Evolutionary conservation across 2,797 vertebrate genomes (phyloP), one percentile per base, ranked within the genome.

Genomic region (Hydrolagus colliei): DNA sequence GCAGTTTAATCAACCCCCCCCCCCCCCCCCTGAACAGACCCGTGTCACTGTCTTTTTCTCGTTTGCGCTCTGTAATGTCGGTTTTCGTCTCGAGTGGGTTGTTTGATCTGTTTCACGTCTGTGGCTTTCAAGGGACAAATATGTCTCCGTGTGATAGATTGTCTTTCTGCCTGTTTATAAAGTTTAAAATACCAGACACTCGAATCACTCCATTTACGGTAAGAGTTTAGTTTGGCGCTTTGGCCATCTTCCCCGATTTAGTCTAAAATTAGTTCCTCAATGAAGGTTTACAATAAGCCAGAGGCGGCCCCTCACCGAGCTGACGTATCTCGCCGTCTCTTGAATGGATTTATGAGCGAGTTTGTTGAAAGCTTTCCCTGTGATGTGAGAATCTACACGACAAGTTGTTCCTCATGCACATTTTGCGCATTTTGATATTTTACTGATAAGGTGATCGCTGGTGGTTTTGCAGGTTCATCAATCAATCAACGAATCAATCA

Each of bases 161-260:
- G 65, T 16, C 65, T 84, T 84, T 67, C 65, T 20, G 9, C 32
- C 16, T 71, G 79, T 84, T 71, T 84, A 68, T 52, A 35, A 84
- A 84, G 9, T 18, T 84, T 84, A 35, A 35, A 82, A 63, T 14
- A 71, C 18, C 79, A 84, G 79, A 84, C 27, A 9, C 9, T 71
- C 41, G 79, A 84, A 68, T 84, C 35, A 41, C 63, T 68, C 79
- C 79, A 84, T 84, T 84, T 84, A 84, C 16, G 79, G 79, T 84
- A 84, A 68, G 63, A 84, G 68, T 41, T 27, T 68, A 63, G n/a
- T 35, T 71, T 63, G 20, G 32, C 3, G 27, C 63, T 18, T 71
- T 84, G 79, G 79, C 79, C 32, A 71, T 12, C 65, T 68, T 10
- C 79, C 79, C 32, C 20, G 9, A 35, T 20, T 68, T 84, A 68